These are phyloP conservation scores for Lasioglossum leucozonium DNA, from an alignment of 2,888 invertebrate genomes.

Conservation along the genomic window DNA sequence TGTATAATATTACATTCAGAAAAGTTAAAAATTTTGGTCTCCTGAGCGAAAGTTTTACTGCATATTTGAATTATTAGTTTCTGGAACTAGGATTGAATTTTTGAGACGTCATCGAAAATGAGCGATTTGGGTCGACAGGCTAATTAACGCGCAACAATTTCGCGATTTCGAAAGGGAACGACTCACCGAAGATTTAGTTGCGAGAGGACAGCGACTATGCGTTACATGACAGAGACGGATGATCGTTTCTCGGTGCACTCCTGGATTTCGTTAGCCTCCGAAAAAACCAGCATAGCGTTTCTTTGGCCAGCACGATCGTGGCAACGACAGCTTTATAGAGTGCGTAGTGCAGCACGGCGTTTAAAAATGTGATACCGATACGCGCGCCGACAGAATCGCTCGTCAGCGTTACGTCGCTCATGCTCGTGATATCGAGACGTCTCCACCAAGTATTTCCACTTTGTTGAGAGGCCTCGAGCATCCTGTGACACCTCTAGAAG, in stretches of 20 bases:
- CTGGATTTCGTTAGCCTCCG: conserved; percentile 56
- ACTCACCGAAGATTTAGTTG: conserved; percentile 58
- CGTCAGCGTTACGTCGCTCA: conserved; percentile 42
- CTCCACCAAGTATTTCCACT: neutral
- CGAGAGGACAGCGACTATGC: conserved; percentile 46
- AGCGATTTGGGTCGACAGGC: neutral
- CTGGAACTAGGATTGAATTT: neutral
- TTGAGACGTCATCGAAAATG: neutral
- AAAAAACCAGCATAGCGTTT: conserved; percentile 63
- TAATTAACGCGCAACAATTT: neutral
- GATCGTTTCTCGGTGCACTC: conserved; percentile 38
- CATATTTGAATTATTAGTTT: neutral
- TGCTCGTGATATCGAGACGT: conserved; percentile 12
- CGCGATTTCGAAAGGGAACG: neutral
- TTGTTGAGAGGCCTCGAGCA: neutral
- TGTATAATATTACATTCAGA: no score
- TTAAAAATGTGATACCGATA: conserved; percentile 71
- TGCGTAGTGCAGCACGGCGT: conserved; percentile 77
- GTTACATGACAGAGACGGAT: conserved; percentile 47
- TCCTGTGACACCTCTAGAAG: neutral
- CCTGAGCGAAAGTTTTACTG: no score
- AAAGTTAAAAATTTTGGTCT: no score
- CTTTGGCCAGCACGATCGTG: conserved; percentile 70
- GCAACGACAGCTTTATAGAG: conserved; percentile 74
- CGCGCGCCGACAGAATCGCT: conserved; percentile 67